These are phyloP conservation scores for Aythya fuligula DNA, from an alignment of 2,797 vertebrate genomes.

Conservation along the genomic window DNA sequence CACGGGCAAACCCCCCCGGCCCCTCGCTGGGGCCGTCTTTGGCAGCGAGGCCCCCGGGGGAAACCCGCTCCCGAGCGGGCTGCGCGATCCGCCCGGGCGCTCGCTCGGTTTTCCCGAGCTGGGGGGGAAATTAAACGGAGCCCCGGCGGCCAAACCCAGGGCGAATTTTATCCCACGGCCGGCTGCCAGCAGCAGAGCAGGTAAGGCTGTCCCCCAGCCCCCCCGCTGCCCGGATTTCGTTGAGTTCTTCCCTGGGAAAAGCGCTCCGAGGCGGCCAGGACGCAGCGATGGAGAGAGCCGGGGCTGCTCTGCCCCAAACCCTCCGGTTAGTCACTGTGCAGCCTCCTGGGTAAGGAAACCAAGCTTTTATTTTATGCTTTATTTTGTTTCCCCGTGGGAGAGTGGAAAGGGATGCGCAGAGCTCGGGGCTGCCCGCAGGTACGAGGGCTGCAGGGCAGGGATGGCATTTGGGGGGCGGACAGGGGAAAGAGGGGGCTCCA, in stretches of 20 bases:
- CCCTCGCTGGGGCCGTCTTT: not conserved
- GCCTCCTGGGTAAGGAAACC: not conserved
- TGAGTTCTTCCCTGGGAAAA: not conserved
- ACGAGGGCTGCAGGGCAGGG: accelerated
- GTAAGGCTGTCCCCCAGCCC: not conserved
- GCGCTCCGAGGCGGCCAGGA: accelerated
- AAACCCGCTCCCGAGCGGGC: not conserved
- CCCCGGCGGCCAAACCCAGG: not conserved
- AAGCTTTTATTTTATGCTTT: not conserved
- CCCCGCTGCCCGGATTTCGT: not conserved
- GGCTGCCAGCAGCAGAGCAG: not conserved
- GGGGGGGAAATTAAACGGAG: not conserved
- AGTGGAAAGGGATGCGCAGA: accelerated
- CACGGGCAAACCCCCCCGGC: not conserved
- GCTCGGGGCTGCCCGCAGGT: not conserved
- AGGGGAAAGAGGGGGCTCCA: accelerated
- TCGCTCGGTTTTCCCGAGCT: not conserved
- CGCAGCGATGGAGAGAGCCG: not conserved
- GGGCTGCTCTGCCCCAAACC: accelerated
- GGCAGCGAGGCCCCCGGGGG: not conserved
- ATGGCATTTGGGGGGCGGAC: accelerated
- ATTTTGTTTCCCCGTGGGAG: not conserved
- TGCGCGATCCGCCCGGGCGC: not conserved
- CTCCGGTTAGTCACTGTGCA: not conserved
- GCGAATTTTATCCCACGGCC: not conserved